phyloP scores from a whole-genome alignment of 92 coral and sea anemone genomes.

The Micromussa lordhowensis region DNA sequence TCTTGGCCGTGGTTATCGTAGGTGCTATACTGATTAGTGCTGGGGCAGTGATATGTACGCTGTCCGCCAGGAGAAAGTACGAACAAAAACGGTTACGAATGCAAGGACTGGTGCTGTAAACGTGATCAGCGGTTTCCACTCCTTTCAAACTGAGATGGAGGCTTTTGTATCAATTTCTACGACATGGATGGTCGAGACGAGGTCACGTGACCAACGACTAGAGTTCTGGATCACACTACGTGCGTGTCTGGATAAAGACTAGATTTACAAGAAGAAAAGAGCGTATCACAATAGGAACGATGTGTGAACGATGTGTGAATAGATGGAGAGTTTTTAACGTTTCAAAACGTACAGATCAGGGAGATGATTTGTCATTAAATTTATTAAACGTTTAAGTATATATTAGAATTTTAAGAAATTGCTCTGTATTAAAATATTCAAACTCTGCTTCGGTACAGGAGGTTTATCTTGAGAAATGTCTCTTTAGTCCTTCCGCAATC shows the following conservation, averaged over 20 bases:
- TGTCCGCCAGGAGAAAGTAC: constrained; percentile 32
- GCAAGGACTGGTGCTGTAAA: constrained; percentile 26
- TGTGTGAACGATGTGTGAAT: neutral
- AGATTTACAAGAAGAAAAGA: neutral
- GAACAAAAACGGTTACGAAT: neutral
- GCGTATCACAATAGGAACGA: neutral
- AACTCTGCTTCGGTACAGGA: neutral
- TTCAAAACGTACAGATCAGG: neutral
- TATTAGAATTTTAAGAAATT: no score
- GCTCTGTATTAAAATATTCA: no score
- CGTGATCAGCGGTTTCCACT: neutral
- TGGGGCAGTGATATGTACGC: constrained; percentile 54
- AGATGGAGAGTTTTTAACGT: neutral
- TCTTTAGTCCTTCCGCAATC: neutral
- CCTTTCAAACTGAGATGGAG: neutral
- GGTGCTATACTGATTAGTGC: constrained; percentile 78
- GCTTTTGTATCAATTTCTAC: neutral
- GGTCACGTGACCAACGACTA: constrained; percentile 2
- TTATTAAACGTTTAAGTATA: neutral
- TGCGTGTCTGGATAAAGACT: neutral
- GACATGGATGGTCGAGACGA: neutral
- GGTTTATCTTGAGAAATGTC: neutral
- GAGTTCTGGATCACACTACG: neutral
- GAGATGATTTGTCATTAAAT: neutral
- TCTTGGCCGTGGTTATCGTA: constrained; percentile 82